Conservation (phyloP, 2,113 vertebrate species). For the Oenanthe melanoleuca region DNA sequence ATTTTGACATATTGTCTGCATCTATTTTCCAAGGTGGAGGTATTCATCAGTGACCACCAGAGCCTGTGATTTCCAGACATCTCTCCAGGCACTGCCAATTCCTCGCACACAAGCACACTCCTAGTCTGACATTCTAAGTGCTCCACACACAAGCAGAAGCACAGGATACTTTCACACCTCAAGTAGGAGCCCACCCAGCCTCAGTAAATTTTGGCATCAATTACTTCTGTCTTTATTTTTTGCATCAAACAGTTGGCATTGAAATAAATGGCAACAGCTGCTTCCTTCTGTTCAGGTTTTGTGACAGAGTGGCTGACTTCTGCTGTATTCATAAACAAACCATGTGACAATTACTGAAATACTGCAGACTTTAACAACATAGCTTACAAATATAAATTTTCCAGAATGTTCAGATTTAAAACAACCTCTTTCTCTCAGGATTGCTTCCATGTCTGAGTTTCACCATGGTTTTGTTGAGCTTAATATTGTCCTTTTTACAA, state of each 20-base stretch:
- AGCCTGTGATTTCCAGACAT: not conserved
- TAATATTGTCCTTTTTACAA: not conserved
- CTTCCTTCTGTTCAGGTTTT: not conserved
- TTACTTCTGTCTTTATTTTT: not conserved
- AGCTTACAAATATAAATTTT: not conserved
- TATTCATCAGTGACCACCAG: no score
- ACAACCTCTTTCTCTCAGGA: not conserved
- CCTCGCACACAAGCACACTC: rapidly evolving
- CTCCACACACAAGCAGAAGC: not conserved
- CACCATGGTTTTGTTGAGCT: not conserved
- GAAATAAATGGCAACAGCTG: rapidly evolving
- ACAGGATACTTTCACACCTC: not conserved
- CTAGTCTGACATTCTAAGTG: not conserved
- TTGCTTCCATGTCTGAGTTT: not conserved
- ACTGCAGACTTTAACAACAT: not conserved
- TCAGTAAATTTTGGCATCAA: not conserved
- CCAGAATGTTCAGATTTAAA: not conserved
- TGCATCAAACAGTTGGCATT: not conserved
- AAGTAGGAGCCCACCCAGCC: rapidly evolving
- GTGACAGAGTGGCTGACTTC: not conserved
- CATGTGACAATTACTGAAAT: not conserved
- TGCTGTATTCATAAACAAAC: not conserved
- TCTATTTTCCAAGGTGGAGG: not conserved
- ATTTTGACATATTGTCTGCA: not conserved
- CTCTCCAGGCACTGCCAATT: not conserved